Base-by-base conservation (phyloP, 2,113 vertebrate species). In the Larimichthys polyactis region DNA sequence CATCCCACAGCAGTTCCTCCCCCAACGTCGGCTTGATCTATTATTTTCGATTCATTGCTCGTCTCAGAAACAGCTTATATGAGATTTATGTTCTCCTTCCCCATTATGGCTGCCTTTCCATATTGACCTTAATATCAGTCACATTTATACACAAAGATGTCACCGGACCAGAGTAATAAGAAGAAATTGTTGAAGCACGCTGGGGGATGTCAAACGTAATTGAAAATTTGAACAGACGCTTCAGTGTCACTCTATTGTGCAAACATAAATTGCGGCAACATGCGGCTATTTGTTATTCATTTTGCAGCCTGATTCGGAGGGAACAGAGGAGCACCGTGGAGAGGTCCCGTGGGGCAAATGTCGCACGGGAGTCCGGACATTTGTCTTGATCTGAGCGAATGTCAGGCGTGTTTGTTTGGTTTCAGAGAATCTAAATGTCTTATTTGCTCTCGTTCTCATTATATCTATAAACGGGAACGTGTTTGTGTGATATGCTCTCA, bases 341-440 rank as follows among this genome's bases (percentile, higher is more conserved):
- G 27, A 12, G 65, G 79, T 75, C 82, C 68, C 58, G 0, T 9
- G 73, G 84, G 89, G 29, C 46, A 44, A 73, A 71, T 55, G 27
- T 46, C 43, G 29, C 55, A 14, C 60, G 36, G 46, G 72, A 69
- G 55, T 72, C 66, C 65, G 73, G 59, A 83, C 86, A 78, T 92
- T 90, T 79, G 81, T 91, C 87, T 89, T 71, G 24, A 79, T 85
- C 24, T 57, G 51, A 69, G 19, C 55, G 66, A 67, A 55, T 81
- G 79, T 79, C 74, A 71, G 15, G 19, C 60, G 51, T 15, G 67
- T 88, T 66, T 75, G 69, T 74, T 73, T 77, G 43, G 4, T 22
- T 69, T 67, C 52, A 70, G 20, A 24, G 60, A 75, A 81, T 79
- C 75, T 72, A 44, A 86, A 84, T 83, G 10, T 71, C 63, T n/a